Base-by-base conservation (phyloP, 2,797 vertebrate genomes). In the Myotis myotis region DNA sequence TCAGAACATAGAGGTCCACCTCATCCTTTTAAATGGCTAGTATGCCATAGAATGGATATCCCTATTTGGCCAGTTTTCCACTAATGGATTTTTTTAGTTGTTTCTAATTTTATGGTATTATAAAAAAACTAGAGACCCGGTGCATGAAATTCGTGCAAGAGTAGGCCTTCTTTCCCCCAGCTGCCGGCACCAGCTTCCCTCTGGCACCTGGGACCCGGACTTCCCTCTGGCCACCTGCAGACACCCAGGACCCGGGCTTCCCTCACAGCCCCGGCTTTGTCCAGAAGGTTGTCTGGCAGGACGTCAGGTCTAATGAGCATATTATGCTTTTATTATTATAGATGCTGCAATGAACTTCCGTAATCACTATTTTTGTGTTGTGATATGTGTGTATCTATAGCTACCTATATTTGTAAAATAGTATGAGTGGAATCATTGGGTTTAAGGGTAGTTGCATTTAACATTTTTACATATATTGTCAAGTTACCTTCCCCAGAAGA, bases 31-130 rank as follows among this genome's bases (percentile, higher is more conserved):
- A 92, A 75, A 20, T 76, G 16, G 33, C 70, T 71, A 60, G 47
- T 75, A 80, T 49, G 70, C 57, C 44, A 75, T 36, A 6, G 71
- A 38, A 75, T 36, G 6, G 71, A 38, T 75, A n/a, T 49, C 17
- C 41, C 85, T 68, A 78, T 16, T 57, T 62, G 72, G 25, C 41
- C 70, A 79, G 66, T 30, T 64, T 91, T 79, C 33, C 84, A 60
- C 64, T 64, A 83, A 47, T 23, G 19, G 44, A 83, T 41, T 57
- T 76, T 89, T 71, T 78, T 80, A 94, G 72, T 66, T 89, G 28
- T 83, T 95, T 95, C 76, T 19, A 81, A 15, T 94, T 89, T 91
- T 89, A 74, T 47, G n/a, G n/a, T 55, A 72, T 79, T 90, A 71
- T 79, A 33, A 88, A 66, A 44, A 82, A 38, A 38, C 38, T 38